Percentiles rank a stretch among this genome's conserved stretches.
phyloP scores from a whole-genome alignment of 1,140 invertebrate species.

The Pissodes strobi region DNA sequence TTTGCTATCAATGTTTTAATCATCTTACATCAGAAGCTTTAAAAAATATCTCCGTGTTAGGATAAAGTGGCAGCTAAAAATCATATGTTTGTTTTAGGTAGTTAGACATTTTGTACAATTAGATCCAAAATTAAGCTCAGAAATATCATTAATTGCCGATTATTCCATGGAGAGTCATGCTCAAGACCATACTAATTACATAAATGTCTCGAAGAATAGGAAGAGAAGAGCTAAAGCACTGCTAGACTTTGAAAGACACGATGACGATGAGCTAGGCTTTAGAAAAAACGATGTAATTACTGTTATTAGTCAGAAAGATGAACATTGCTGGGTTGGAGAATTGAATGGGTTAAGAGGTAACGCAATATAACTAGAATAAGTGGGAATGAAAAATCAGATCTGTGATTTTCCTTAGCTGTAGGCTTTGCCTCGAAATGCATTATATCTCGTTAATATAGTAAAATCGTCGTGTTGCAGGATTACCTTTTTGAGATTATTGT shows the following conservation, averaged over 20 bases:
- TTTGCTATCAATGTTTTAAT: no score
- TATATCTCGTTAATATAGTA: no score
- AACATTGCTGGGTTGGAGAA: conserved; percentile 99
- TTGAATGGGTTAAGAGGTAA: conserved; percentile 90
- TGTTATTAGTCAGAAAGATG: conserved; percentile 96
- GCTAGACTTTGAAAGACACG: conserved; percentile 96
- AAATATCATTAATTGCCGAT: conserved; percentile 84
- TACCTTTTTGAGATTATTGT: no score
- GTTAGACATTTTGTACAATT: conserved; percentile 85
- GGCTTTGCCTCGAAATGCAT: no score
- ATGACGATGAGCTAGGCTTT: conserved; percentile 98
- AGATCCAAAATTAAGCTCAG: conserved; percentile 73
- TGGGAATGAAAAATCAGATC: background rate
- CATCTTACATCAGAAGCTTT: no score
- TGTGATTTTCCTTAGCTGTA: no score
- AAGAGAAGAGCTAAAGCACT: conserved; percentile 92
- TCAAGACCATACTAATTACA: conserved; percentile 91
- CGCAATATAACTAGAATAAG: no score
- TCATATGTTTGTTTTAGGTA: no score
- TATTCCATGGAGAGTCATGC: conserved; percentile 95
- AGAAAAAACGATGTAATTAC: conserved; percentile 98
- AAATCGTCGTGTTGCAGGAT: no score
- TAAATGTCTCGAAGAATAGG: conserved; percentile 85
- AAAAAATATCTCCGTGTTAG: no score
- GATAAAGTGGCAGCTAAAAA: no score